A percentile compares a stretch with the other conserved stretches of the same genome.
Conservation (phyloP, 35 echinoderm and acorn worm species). For the Acanthaster planci region DNA sequence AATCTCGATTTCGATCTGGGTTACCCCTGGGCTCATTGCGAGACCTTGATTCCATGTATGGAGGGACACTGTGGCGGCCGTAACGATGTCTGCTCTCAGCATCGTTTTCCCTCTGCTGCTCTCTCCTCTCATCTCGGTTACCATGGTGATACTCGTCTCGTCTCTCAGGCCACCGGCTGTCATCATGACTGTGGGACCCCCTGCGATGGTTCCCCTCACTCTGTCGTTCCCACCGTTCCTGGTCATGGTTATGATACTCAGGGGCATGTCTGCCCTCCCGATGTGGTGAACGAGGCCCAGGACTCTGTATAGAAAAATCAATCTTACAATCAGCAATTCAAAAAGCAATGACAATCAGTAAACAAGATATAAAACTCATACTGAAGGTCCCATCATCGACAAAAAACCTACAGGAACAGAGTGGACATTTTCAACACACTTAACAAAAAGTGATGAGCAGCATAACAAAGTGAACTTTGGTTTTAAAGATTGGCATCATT, state of each 20-base stretch:
- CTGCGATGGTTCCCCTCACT: slow-evolving; percentile 43
- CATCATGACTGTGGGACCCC: slow-evolving; percentile 9
- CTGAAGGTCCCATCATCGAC: no score
- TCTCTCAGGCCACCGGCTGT: slow-evolving; percentile 15
- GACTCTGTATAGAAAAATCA: slow-evolving; percentile 1
- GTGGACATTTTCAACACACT: no score
- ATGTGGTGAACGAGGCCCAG: neutral
- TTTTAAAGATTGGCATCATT: no score
- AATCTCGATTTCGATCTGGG: neutral
- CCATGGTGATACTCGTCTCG: neutral
- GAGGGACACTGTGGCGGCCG: neutral
- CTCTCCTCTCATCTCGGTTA: slow-evolving; percentile 28
- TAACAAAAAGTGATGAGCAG: no score
- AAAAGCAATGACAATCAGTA: no score
- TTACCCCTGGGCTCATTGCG: neutral
- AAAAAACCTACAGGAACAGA: no score
- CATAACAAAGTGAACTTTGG: no score
- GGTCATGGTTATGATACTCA: slow-evolving; percentile 6
- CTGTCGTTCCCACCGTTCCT: slow-evolving; percentile 22
- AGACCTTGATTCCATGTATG: neutral
- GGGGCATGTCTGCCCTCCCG: slow-evolving; percentile 34
- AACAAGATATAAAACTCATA: no score
- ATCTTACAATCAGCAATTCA: no score
- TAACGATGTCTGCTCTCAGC: slow-evolving; percentile 7
- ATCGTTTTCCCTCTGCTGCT: neutral